These are phyloP conservation scores for Protomyctophum bolini DNA, from an alignment of 2,113 vertebrate genomes.

Conservation along the genomic window DNA sequence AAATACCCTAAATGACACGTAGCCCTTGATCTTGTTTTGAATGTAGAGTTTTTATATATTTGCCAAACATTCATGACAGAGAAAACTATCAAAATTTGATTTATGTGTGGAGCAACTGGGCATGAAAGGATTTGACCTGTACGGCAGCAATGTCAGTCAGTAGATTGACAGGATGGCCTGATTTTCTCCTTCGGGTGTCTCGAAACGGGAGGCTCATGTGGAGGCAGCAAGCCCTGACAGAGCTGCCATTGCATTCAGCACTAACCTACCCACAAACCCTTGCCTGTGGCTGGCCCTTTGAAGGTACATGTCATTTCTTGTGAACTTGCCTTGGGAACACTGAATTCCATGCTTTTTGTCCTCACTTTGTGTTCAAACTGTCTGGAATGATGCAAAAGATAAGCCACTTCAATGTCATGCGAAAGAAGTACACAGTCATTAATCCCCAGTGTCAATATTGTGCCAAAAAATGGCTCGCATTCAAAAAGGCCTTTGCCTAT, in stretches of 20 bases:
- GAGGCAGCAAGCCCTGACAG: constrained; percentile 79
- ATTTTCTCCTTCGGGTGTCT: constrained; percentile 51
- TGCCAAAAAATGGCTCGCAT: not conserved
- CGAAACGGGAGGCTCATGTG: constrained; percentile 51
- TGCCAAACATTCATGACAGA: not conserved
- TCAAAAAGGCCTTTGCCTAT: constrained; percentile 11
- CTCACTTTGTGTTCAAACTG: constrained; percentile 60
- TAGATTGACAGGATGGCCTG: constrained; percentile 43
- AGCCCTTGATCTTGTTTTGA: too few relatives aligned
- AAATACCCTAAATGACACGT: constrained; percentile 4
- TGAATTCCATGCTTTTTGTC: constrained; percentile 61
- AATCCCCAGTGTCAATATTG: constrained; percentile 38
- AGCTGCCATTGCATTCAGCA: constrained; percentile 66
- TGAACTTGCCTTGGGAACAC: constrained; percentile 71
- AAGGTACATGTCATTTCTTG: constrained; percentile 75
- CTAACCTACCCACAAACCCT: constrained; percentile 68
- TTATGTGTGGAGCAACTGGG: not conserved
- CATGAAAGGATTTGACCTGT: not conserved
- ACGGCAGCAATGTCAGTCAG: constrained; percentile 28
- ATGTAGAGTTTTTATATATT: too few relatives aligned
- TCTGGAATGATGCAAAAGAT: constrained; percentile 67
- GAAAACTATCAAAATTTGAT: not conserved
- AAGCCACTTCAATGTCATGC: constrained; percentile 64
- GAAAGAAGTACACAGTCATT: constrained; percentile 43
- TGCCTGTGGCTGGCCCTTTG: constrained; percentile 80